phyloP scores from a whole-genome alignment of 2,888 invertebrate species.

The Drosophila paranaensis region DNA sequence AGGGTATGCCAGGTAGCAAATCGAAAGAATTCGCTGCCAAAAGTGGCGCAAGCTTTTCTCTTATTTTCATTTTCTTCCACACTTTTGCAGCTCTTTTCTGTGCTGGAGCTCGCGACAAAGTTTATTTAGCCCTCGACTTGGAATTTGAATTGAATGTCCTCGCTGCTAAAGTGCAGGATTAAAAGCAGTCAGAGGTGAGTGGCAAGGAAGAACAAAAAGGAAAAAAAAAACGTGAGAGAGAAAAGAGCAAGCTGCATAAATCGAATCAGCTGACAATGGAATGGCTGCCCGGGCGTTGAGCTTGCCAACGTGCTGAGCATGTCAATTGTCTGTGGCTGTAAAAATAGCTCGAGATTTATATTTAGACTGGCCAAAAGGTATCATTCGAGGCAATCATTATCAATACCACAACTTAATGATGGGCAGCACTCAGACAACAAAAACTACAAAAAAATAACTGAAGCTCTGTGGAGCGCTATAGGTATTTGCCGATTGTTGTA shows the following conservation, averaged over 20 bases:
- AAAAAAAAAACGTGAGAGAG: no score
- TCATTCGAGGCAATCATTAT: constrained; percentile 60
- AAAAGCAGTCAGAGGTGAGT: constrained; percentile 38
- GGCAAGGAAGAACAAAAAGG: not conserved
- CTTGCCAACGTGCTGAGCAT: constrained; percentile 41
- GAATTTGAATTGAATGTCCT: constrained; percentile 55
- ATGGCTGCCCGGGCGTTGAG: not conserved
- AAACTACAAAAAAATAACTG: not conserved
- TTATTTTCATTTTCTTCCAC: not conserved
- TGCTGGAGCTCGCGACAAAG: constrained; percentile 54
- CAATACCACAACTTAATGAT: constrained; percentile 41
- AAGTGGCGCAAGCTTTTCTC: constrained; percentile 8
- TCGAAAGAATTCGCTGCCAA: constrained; percentile 1
- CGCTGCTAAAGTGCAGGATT: constrained; percentile 45
- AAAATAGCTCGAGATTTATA: constrained; percentile 58
- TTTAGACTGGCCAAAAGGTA: constrained; percentile 33
- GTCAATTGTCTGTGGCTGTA: constrained; percentile 29
- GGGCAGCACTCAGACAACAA: not conserved
- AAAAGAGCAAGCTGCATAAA: constrained; percentile 50
- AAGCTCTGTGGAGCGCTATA: constrained; percentile 11
- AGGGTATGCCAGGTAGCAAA: constrained; percentile 19
- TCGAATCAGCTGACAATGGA: constrained; percentile 58
- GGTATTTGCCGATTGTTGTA: constrained; percentile 17
- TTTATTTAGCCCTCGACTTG: constrained; percentile 76
- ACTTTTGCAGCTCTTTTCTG: not conserved